These are phyloP conservation scores for Anisognathus igniventris DNA, from an alignment of 2,797 vertebrate genomes.

Conservation along the genomic window DNA sequence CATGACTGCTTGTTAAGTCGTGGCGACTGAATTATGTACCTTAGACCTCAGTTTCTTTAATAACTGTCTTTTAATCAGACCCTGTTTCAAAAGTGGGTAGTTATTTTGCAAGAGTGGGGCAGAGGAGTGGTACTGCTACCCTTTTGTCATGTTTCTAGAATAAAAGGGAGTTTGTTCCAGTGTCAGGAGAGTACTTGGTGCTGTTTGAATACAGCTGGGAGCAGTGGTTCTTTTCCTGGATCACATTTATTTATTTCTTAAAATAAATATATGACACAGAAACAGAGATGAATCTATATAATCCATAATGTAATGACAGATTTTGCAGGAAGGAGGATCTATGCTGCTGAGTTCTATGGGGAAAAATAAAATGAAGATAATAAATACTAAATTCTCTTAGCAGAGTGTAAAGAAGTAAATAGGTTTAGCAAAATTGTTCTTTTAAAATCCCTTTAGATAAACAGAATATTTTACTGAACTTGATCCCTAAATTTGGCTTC, in stretches of 20 bases:
- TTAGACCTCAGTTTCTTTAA: neutral
- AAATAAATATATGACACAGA: neutral
- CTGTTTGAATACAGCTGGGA: neutral
- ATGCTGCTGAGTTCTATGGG: neutral
- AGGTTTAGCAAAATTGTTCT: neutral
- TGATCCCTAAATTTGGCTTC: neutral
- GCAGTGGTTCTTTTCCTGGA: neutral
- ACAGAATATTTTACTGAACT: neutral
- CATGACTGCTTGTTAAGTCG: neutral
- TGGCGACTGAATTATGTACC: neutral
- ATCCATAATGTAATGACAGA: neutral
- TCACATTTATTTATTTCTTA: neutral
- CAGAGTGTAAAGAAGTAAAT: neutral
- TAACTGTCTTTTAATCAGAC: neutral
- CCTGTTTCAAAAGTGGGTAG: neutral
- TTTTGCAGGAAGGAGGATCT: neutral
- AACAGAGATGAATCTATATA: neutral
- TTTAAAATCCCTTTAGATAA: neutral
- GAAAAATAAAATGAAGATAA: neutral
- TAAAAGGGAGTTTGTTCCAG: neutral
- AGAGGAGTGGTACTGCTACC: neutral
- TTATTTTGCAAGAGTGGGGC: neutral
- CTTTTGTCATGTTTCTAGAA: neutral
- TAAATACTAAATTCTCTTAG: neutral
- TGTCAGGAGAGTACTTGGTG: neutral